phyloP scores from a whole-genome alignment of 37 sponge, comb jelly and placozoan genomes.

The Geodia barretti region DNA sequence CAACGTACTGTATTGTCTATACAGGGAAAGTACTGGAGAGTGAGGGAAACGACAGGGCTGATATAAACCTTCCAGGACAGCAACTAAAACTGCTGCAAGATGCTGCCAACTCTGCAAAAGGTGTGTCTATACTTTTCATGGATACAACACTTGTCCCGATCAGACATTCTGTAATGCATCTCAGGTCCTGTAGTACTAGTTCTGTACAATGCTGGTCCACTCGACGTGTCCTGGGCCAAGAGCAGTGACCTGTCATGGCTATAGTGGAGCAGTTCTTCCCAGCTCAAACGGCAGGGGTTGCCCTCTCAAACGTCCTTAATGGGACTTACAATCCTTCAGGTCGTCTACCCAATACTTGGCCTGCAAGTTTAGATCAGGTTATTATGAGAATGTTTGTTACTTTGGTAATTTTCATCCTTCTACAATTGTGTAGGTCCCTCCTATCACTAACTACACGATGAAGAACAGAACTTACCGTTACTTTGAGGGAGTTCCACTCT shows the following conservation, averaged over 20 bases:
- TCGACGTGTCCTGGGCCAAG: conserved; percentile 62
- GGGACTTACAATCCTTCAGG: conserved; percentile 47
- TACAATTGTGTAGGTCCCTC: conserved; percentile 40
- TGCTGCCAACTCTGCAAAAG: conserved; percentile 7
- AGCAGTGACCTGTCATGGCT: conserved; percentile 24
- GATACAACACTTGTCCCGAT: too few species aligned
- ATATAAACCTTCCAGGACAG: conserved; percentile 57
- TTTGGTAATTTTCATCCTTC: neutral
- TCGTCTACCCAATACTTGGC: conserved; percentile 69
- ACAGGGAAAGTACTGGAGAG: conserved; percentile 34
- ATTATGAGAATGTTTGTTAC: too few species aligned
- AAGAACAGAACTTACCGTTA: conserved; percentile 61
- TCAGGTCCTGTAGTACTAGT: conserved; percentile 42
- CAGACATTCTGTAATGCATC: too few species aligned
- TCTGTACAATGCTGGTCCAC: conserved; percentile 65
- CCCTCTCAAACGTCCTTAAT: conserved; percentile 34
- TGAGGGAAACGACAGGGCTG: conserved; percentile 53
- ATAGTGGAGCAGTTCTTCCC: conserved; percentile 56
- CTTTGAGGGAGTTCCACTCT: conserved; percentile 42
- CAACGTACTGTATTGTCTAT: neutral
- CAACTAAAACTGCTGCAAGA: conserved; percentile 51
- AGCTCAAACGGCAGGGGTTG: conserved; percentile 45
- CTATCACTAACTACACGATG: conserved; percentile 69
- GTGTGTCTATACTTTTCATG: too few species aligned
- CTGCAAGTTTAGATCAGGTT: conserved; percentile 50